Percentiles rank a stretch among this genome's conserved stretches.
These are phyloP conservation scores for Stratiolaelaps scimitus DNA, from an alignment of 1,140 invertebrate genomes.

Conservation along the genomic window DNA sequence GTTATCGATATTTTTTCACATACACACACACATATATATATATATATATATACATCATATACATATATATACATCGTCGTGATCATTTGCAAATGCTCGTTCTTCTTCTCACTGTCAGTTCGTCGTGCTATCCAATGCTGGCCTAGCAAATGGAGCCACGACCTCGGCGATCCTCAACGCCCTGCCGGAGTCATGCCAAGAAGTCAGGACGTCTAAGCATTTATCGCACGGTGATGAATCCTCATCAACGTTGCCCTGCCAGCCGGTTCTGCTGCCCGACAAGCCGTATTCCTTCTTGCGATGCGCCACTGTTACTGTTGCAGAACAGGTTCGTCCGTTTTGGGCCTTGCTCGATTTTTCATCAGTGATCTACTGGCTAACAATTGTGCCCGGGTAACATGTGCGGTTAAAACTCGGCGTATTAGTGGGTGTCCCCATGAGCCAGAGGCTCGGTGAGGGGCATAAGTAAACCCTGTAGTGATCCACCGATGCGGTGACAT, in stretches of 20 bases:
- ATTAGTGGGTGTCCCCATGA: no score
- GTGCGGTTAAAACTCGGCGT: no score
- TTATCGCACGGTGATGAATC: no score
- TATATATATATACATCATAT: no score
- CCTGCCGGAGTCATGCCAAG: not conserved
- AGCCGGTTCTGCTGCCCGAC: not conserved
- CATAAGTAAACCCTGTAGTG: no score
- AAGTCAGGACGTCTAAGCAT: no score
- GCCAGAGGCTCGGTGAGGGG: no score
- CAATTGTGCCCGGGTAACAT: no score
- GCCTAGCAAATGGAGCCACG: slow-evolving; percentile 1
- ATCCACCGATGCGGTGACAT: no score
- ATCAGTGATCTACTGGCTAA: not conserved
- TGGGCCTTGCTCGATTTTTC: not conserved
- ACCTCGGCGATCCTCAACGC: slow-evolving; percentile 4
- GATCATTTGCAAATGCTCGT: not conserved
- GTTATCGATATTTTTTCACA: no score
- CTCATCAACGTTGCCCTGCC: not conserved
- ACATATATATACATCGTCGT: no score
- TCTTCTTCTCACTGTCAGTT: not conserved
- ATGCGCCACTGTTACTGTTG: not conserved
- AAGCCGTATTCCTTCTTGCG: not conserved
- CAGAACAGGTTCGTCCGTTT: not conserved
- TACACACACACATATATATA: no score
- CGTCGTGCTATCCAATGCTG: slow-evolving; percentile 12